Base-by-base conservation (phyloP, 2,888 invertebrate genomes). In the Latrodectus hesperus region DNA sequence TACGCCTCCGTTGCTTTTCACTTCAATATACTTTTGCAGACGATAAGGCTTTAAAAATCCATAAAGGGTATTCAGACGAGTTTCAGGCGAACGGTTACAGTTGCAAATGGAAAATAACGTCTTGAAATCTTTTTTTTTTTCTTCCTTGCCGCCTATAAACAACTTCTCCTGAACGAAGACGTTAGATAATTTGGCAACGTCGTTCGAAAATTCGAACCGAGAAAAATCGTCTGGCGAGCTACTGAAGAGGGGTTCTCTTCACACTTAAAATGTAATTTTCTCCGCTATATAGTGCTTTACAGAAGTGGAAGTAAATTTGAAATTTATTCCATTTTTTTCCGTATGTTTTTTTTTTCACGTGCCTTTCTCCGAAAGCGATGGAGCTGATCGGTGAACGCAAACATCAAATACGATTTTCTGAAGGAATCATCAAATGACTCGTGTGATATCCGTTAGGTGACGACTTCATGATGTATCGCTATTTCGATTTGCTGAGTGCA, bases 1-100 rank as follows among this genome's bases (percentile, higher is more conserved):
- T 38, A 1, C 38, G 38, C 38, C 38, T 38, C 38, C 38, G 38
- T 38, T 38, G 38, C 38, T 38, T 38, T 38, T 38, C 38, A 38
- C 5, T 38, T 38, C 38, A 6, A 38, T 38, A 38, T 38, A 38
- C 38, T 38, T 38, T 38, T 38, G 38, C 38, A 38, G 38, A 38
- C 38, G 38, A 38, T 38, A 38, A 6, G 4, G 38, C 38, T 38
- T 38, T 38, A 38, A 38, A 38, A 60, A 60, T 60, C 60, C 60
- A 60, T 60, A 60, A 60, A 60, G n/a, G 38, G 14, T n/a, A 60
- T 60, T n/a, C 60, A 60, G 60, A 60, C 60, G n/a, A 60, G 60
- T 60, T 60, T n/a, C 60, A 60, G 60, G n/a, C 60, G 60, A n/a
- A 16, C n/a, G 60, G 60, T 60, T 60, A 60, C n/a, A 10, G 60